A percentile compares a stretch with the other conserved stretches of the same genome.
These are phyloP conservation scores for Lottia scabra DNA, from an alignment of 2,888 invertebrate species.

Conservation along the genomic window DNA sequence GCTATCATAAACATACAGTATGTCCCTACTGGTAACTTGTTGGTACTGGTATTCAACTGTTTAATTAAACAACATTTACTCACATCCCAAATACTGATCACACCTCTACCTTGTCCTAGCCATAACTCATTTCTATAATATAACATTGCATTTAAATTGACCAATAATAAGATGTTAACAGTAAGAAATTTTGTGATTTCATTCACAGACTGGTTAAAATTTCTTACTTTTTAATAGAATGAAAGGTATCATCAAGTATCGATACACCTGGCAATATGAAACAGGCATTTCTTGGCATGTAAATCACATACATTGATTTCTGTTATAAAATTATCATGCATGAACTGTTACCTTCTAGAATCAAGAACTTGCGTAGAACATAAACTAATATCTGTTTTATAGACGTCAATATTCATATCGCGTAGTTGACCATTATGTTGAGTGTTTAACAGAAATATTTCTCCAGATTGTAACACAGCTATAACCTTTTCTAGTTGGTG, in stretches of 20 bases:
- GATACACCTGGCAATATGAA: no score
- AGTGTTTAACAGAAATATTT: slow-evolving; percentile 5
- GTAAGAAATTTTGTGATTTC: no score
- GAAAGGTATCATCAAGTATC: no score
- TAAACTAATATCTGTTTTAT: neutral
- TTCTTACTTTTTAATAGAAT: no score
- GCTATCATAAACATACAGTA: slow-evolving; percentile 75
- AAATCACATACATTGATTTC: no score
- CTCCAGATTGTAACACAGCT: neutral
- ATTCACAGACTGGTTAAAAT: no score
- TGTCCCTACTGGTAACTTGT: slow-evolving; percentile 52
- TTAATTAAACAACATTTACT: slow-evolving; percentile 16
- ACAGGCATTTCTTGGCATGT: no score
- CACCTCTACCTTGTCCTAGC: slow-evolving; percentile 56
- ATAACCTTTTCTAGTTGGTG: neutral
- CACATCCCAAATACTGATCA: slow-evolving; percentile 41
- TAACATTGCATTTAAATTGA: no score
- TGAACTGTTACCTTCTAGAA: no score
- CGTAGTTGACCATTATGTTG: slow-evolving; percentile 2
- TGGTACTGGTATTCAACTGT: slow-evolving; percentile 26
- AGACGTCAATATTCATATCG: neutral
- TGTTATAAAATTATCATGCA: no score
- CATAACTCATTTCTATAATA: slow-evolving; percentile 45
- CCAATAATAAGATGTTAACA: no score
- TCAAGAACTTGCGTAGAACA: neutral